These are phyloP conservation scores for Sarcophaga subvicina DNA, from an alignment of 2,888 invertebrate species.

Conservation along the genomic window DNA sequence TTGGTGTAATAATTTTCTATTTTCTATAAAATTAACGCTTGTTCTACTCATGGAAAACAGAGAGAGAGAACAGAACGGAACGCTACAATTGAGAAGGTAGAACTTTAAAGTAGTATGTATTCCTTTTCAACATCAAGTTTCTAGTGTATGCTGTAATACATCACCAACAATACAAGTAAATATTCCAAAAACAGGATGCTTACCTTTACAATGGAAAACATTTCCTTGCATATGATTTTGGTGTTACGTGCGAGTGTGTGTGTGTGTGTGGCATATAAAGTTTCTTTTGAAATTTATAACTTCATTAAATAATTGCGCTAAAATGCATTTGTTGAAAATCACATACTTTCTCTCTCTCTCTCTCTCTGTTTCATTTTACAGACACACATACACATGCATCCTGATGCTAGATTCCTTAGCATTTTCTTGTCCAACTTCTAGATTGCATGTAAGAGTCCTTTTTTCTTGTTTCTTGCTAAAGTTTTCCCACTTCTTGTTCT, in stretches of 20 bases:
- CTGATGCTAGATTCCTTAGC: constrained; percentile 49
- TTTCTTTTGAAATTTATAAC: constrained; percentile 69
- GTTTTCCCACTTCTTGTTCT: constrained; percentile 11
- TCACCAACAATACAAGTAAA: background rate
- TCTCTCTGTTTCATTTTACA: constrained; percentile 5
- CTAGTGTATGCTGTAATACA: background rate
- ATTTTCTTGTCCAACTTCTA: constrained; percentile 51
- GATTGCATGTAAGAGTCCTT: constrained; percentile 48
- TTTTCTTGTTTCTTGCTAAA: constrained; percentile 30
- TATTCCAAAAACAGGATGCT: background rate
- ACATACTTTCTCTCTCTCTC: constrained; percentile 35
- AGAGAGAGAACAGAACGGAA: no score
- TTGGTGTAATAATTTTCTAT: constrained; percentile 68
- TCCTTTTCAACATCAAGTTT: constrained; percentile 13
- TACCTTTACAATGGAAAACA: constrained; percentile 34
- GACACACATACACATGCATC: background rate
- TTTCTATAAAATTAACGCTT: constrained; percentile 67
- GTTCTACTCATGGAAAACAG: constrained; percentile 2
- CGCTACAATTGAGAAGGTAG: constrained; percentile 18
- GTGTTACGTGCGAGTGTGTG: background rate
- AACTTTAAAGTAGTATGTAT: constrained; percentile 47
- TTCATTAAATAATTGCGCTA: constrained; percentile 70
- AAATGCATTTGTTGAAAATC: constrained; percentile 68
- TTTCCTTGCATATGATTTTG: background rate
- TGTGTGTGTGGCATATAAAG: constrained; percentile 51